Conservation (phyloP, 1,140 invertebrate genomes). For the Cotesia typhae region DNA sequence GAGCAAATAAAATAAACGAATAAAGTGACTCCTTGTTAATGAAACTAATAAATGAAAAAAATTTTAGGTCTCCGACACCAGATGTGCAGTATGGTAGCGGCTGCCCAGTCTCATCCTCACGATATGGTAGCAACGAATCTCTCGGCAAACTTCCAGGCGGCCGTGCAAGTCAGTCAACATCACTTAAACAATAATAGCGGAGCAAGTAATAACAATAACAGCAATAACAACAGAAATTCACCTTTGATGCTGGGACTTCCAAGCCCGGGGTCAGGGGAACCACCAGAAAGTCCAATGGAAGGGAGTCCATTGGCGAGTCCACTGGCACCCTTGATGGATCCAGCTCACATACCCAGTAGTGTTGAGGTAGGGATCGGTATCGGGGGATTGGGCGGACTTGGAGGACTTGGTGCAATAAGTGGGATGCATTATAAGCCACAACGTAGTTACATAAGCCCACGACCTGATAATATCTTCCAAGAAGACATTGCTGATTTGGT, state of each 20-base stretch:
- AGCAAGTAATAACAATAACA: constrained; percentile 50
- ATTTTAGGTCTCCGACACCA: constrained; percentile 72
- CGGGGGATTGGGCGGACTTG: constrained; percentile 46
- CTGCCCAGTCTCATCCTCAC: constrained; percentile 70
- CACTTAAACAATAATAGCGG: constrained; percentile 58
- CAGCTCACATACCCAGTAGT: constrained; percentile 60
- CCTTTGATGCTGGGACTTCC: constrained; percentile 66
- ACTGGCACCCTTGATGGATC: constrained; percentile 60
- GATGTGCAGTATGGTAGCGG: constrained; percentile 77
- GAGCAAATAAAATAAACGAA: too few relatives aligned
- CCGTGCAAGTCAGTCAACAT: constrained; percentile 65
- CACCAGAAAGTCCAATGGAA: constrained; percentile 63
- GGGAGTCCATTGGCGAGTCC: constrained; percentile 66
- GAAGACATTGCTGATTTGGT: constrained; percentile 72
- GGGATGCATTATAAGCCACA: constrained; percentile 75
- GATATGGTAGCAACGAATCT: constrained; percentile 66
- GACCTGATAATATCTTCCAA: constrained; percentile 72
- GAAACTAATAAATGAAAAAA: constrained; percentile 16
- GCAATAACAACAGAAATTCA: constrained; percentile 66
- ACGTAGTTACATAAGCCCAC: constrained; percentile 68
- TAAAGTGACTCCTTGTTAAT: not conserved
- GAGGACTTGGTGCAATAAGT: constrained; percentile 1
- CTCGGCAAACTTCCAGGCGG: constrained; percentile 62
- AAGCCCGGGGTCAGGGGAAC: constrained; percentile 64
- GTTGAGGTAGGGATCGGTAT: constrained; percentile 71